Evolutionary conservation across 2,113 vertebrate species (phyloP).

Genomic region (Panthera tigris): DNA sequence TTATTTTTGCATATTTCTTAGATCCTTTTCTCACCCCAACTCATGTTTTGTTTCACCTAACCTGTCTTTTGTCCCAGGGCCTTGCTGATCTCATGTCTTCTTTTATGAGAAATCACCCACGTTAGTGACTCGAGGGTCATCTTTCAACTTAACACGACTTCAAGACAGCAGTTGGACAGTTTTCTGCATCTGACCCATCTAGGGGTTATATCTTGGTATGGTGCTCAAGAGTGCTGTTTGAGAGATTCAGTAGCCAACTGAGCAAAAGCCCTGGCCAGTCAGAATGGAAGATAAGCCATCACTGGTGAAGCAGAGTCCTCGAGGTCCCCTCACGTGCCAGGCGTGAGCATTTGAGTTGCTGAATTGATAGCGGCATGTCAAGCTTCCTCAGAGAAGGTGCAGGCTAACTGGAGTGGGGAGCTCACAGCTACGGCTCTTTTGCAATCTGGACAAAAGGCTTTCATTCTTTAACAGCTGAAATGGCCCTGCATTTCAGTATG

Average conservation of each 20-base stretch:
- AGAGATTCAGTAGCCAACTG: conserved; percentile 46
- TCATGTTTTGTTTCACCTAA: not conserved
- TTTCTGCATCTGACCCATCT: not conserved
- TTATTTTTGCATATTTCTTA: not conserved
- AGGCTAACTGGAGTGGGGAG: accelerated
- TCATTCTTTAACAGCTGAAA: not conserved
- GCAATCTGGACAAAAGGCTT: not conserved
- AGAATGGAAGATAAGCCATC: not conserved
- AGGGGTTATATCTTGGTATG: not conserved
- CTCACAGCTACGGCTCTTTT: not conserved
- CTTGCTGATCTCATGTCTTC: not conserved
- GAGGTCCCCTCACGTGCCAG: not conserved
- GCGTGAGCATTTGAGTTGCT: not conserved
- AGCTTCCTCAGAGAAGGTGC: not conserved
- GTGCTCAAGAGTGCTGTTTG: conserved; percentile 22
- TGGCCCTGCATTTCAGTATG: not conserved
- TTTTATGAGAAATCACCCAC: not conserved
- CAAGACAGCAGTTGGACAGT: not conserved
- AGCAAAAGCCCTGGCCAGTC: not conserved
- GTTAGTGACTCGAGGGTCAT: not conserved
- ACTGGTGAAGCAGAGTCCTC: not conserved
- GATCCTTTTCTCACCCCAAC: not conserved
- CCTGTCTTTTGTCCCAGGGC: not conserved
- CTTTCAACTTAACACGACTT: not conserved
- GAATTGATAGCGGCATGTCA: not conserved